Base-by-base conservation (phyloP, 2,888 invertebrate species). In the Rhopalosiphum nymphaeae region DNA sequence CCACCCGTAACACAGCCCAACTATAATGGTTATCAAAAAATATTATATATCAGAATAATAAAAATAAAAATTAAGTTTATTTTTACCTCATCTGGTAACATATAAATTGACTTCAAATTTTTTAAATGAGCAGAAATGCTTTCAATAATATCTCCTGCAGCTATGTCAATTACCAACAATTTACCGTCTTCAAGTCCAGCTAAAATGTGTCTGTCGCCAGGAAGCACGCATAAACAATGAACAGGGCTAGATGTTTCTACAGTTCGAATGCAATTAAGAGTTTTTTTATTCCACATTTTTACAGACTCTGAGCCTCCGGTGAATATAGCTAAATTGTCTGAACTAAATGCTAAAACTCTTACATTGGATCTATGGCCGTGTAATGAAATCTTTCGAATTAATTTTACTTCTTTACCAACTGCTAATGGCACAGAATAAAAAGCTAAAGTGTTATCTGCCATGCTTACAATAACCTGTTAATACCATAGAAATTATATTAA, bases 301-400 rank as follows among this genome's bases (percentile, higher is more conserved):
- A 99, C 96, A 16, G 98, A 97, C 95, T 99, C 98, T 0, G 97
- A 98, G 95, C 99, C 98, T 0, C 98, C 99, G 0, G 99, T 98
- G 2, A 98, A 97, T 94, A 99, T 97, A 2, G 98, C 98, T 94
- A 98, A 96, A 95, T 98, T 98, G 96, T 99, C 99, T 3, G 98
- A 98, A 95, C 98, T 99, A 95, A 99, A 98, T 93, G 97, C 97
- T 46, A 99, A 96, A 46, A 98, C 97, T 91, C 98, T 97, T 13
- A 99, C 98, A 95, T 99, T 98, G 89, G 98, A 98, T 94, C 98
- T 97, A 96, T 99, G 99, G 0, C 99, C 99, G 29, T 97, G 97
- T 95, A 96, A 96, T 1, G 96, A 96, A 89, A 99, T 96, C 93
- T 97, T 97, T 94, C 98, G 97, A 36, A 98, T 96, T 95, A 96